Conservation (phyloP, 1,140 invertebrate species). For the Drosophila busckii region DNA sequence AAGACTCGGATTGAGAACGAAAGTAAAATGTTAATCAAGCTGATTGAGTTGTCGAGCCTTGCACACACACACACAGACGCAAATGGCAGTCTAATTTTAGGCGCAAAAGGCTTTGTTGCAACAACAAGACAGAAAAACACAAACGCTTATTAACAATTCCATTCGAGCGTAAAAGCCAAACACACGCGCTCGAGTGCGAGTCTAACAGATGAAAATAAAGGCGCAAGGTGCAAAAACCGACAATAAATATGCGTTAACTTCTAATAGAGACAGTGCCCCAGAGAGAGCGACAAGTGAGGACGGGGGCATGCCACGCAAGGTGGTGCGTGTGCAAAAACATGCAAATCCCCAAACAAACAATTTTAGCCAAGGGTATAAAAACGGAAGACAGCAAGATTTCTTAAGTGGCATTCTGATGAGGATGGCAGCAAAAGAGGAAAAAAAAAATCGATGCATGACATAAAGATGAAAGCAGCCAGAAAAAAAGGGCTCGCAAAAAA, state of each 20-base stretch:
- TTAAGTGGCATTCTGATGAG: slow-evolving; percentile 43
- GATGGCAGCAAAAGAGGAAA: slow-evolving; percentile 9
- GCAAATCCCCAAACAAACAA: slow-evolving; percentile 76
- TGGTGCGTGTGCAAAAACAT: slow-evolving; percentile 57
- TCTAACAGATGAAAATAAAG: slow-evolving; percentile 34
- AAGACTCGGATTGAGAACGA: slow-evolving; percentile 13
- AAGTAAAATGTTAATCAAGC: slow-evolving; percentile 76
- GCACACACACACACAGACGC: slow-evolving; percentile 15
- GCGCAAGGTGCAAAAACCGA: slow-evolving; percentile 63
- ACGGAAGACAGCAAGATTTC: slow-evolving; percentile 18
- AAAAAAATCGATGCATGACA: slow-evolving; percentile 64
- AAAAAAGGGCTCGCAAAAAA: slow-evolving; percentile 28
- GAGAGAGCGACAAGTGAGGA: not conserved
- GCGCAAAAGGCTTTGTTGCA: slow-evolving; percentile 56
- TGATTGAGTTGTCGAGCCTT: slow-evolving; percentile 68
- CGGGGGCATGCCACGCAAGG: slow-evolving; percentile 3
- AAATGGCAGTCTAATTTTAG: slow-evolving; percentile 65
- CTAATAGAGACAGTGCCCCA: slow-evolving; percentile 39
- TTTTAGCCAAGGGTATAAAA: slow-evolving; percentile 57
- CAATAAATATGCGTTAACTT: slow-evolving; percentile 77
- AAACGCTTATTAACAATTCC: slow-evolving; percentile 71
- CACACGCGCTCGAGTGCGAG: not conserved
- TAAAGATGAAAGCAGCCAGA: slow-evolving; percentile 67
- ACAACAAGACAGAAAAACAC: slow-evolving; percentile 17
- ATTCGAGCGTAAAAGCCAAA: slow-evolving; percentile 65